Conservation (phyloP, 2,113 vertebrate species). For the Mionectes macconnelli region DNA sequence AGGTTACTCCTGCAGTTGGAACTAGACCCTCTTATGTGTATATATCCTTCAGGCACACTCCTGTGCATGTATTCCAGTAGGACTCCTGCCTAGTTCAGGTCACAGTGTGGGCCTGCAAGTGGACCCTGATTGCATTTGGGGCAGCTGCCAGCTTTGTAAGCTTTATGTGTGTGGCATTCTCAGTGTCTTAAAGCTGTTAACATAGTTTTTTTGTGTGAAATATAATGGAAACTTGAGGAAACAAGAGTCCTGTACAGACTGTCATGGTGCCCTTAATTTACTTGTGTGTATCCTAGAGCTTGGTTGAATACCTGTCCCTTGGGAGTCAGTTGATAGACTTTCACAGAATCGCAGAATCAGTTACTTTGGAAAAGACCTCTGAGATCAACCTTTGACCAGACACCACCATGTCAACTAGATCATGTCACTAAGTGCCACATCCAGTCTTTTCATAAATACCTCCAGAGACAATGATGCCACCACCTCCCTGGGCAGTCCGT, state of each 20-base stretch:
- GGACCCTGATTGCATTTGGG: neutral
- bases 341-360: neutral
- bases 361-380: neutral
- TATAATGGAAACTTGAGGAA: neutral
- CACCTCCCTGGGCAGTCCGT: neutral
- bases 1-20: neutral
- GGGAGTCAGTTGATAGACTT: neutral
- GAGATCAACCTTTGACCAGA: neutral
- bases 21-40: neutral
- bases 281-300: neutral
- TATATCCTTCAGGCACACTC: neutral
- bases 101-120: neutral
- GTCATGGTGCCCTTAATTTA: neutral
- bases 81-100: neutral
- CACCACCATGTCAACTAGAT: neutral
- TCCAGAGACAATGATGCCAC: neutral
- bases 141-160: neutral
- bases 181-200: neutral
- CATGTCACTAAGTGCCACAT: neutral
- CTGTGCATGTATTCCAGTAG: neutral
- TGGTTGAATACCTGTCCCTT: neutral
- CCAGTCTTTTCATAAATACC: neutral
- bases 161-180: neutral
- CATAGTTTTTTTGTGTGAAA: neutral
- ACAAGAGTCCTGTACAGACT: accelerated